Evolutionary conservation across 2,888 invertebrate species (phyloP), one percentile per base, ranked within the genome.

Genomic region (Morpho helenor): DNA sequence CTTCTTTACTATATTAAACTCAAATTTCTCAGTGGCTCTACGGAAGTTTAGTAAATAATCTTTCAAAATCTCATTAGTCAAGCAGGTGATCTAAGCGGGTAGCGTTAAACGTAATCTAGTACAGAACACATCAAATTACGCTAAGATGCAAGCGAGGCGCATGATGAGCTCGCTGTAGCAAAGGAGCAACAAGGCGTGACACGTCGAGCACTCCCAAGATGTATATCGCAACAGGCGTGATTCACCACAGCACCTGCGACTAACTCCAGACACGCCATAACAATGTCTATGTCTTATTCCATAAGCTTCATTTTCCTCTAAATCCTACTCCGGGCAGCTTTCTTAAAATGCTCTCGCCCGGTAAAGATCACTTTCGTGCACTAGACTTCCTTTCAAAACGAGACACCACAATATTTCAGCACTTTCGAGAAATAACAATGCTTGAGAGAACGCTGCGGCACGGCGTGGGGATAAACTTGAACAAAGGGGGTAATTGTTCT

Each of bases 341-440:
- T 66, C 66, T 72, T 76, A 75, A 77, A 76, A 73, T 68, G 66
- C 68, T 68, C 68, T 74, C 65, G 68, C 68, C 74, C 65, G 68
- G 73, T 77, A 80, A 76, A 77, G 80, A 79, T 74, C 74, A 79
- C 77, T 82, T 83, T 84, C 73, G 75, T 75, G 71, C 70, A 68
- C 71, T 63, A 69, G 71, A 69, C 72, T 73, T 72, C 68, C 76
- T 76, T 74, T 72, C 68, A 74, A 76, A 76, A 74, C 73, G 72
- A 75, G 72, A 73, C 75, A 73, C 75, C 70, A 77, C 80, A 81
- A 87, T 88, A 87, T 87, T 84, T 87, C 82, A 87, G 77, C 81
- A 77, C 83, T 84, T 75, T 70, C 78, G 75, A 84, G 86, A 87
- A 87, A 87, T 85, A 87, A 88, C 87, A 87, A 85, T 85, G 82